Conservation (phyloP, 2,113 vertebrate genomes). For the Halcyon senegalensis region DNA sequence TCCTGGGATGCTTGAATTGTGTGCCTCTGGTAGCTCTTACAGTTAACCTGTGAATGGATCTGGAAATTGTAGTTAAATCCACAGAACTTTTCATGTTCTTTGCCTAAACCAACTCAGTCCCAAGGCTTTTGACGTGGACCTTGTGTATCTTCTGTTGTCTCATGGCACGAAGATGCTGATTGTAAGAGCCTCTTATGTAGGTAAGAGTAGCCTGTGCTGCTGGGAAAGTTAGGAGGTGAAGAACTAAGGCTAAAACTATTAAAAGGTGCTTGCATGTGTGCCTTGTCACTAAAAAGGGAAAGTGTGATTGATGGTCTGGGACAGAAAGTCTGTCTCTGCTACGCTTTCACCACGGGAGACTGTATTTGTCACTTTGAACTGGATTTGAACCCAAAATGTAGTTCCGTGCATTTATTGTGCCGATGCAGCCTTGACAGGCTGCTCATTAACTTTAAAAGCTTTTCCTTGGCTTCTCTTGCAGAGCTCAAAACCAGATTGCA, state of each 20-base stretch:
- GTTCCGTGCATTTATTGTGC: neutral
- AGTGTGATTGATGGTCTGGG: neutral
- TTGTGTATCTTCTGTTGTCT: neutral
- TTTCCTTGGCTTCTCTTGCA: conserved; percentile 23
- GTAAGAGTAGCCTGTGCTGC: neutral
- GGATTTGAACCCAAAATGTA: conserved; percentile 38
- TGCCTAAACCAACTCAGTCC: neutral
- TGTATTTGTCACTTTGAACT: conserved; percentile 18
- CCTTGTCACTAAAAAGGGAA: neutral
- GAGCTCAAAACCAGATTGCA: neutral
- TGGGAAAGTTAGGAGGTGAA: neutral
- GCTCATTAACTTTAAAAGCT: conserved; percentile 14
- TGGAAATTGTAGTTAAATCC: neutral
- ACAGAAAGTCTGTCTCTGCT: conserved; percentile 11
- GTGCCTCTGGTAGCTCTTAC: conserved; percentile 4
- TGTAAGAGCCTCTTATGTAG: neutral
- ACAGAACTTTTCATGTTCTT: neutral
- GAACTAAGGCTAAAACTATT: neutral
- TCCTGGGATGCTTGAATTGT: neutral
- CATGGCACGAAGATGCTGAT: neutral
- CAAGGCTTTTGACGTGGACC: neutral
- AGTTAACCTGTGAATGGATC: conserved; percentile 30
- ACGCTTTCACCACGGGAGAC: neutral
- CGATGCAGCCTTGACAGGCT: neutral
- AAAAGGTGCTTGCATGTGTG: neutral